These are phyloP conservation scores for Corticium candelabrum DNA, from an alignment of 37 sponge, comb jelly and placozoan genomes.

Conservation along the genomic window DNA sequence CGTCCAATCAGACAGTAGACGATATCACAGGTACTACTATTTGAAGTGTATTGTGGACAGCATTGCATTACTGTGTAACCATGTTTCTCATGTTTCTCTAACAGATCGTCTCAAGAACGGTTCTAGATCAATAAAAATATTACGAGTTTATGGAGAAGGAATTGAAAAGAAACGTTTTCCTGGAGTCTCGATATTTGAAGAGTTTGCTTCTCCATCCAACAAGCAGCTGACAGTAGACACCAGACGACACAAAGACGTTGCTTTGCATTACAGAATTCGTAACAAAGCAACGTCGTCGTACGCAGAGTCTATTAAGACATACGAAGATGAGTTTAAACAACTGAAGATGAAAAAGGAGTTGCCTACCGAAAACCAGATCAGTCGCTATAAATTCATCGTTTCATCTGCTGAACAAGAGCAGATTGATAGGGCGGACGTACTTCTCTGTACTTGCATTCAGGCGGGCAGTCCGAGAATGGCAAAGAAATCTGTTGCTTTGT, in stretches of 20 bases:
- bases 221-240: no score
- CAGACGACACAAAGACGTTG: not conserved
- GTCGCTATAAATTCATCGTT: not conserved
- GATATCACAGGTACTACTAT: not conserved
- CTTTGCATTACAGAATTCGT: not conserved
- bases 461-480: not conserved
- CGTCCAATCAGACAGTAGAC: not conserved
- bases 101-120: no score
- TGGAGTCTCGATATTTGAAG: not conserved
- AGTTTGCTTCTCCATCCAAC: not conserved
- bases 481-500: not conserved
- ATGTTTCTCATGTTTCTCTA: no score
- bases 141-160: not conserved
- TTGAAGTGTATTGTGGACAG: no score
- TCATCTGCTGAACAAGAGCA: not conserved
- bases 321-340: not conserved
- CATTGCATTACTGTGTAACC: no score
- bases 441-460: not conserved
- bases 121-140: no score
- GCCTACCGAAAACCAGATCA: not conserved
- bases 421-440: not conserved
- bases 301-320: not conserved
- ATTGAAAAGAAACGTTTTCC: not conserved
- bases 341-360: not conserved
- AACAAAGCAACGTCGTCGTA: not conserved